Conservation (phyloP, 1,140 invertebrate genomes). For the Musca domestica region DNA sequence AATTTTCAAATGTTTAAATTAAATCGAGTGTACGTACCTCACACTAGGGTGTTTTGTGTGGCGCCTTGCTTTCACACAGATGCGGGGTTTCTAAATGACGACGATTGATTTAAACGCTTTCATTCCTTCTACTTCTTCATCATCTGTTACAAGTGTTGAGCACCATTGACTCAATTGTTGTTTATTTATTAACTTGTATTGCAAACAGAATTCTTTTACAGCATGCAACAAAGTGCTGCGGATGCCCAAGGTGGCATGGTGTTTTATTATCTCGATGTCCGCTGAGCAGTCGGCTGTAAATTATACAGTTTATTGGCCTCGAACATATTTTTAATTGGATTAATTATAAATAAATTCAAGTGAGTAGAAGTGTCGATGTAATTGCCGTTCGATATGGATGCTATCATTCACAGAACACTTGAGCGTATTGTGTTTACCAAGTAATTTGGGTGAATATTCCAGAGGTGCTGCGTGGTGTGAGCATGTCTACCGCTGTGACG, state of each 20-base stretch:
- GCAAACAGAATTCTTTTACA: neutral
- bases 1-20: too few species aligned
- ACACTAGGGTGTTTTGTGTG: neutral
- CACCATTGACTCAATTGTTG: neutral
- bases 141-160: neutral
- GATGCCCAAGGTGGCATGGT: neutral
- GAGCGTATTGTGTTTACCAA: too few species aligned
- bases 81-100: neutral
- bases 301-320: conserved; percentile 16
- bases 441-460: too few species aligned
- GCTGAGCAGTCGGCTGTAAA: neutral
- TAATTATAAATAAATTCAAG: conserved; percentile 13
- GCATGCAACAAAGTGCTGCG: neutral
- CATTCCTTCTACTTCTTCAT: neutral
- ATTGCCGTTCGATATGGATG: neutral
- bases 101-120: conserved; percentile 13
- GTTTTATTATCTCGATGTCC: neutral
- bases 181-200: neutral
- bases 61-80: neutral
- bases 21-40: too few species aligned
- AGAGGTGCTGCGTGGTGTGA: too few species aligned
- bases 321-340: conserved; percentile 3
- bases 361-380: conserved; percentile 7
- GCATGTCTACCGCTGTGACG: too few species aligned
- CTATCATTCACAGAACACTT: too few species aligned